phyloP scores from a whole-genome alignment of 2,113 vertebrate species.

The Esox niger region DNA sequence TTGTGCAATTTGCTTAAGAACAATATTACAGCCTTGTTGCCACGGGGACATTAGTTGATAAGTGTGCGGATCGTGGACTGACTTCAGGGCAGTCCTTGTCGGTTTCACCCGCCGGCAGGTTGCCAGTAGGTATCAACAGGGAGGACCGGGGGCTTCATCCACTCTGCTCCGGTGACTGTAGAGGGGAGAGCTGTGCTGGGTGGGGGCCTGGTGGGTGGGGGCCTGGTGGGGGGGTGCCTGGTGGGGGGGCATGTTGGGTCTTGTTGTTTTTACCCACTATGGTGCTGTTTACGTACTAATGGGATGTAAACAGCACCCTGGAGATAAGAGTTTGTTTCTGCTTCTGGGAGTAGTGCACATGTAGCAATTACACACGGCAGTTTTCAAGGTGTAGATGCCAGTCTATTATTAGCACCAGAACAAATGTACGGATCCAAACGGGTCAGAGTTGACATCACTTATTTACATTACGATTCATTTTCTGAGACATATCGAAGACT shows the following conservation, averaged over 20 bases:
- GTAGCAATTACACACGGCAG: constrained; percentile 42
- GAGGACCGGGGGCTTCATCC: constrained; percentile 50
- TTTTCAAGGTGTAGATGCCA: constrained; percentile 25
- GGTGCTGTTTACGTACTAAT: constrained; percentile 66
- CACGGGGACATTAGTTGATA: constrained; percentile 55
- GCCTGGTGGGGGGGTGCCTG: constrained; percentile 60
- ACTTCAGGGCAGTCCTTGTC: constrained; percentile 46
- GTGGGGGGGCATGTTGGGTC: constrained; percentile 56
- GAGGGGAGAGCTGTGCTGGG: constrained; percentile 59
- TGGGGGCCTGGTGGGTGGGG: constrained; percentile 55
- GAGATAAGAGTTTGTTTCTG: constrained; percentile 25
- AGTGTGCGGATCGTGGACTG: constrained; percentile 58
- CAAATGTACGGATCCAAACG: constrained; percentile 48
- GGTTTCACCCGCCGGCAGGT: constrained; percentile 52
- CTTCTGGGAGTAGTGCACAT: constrained; percentile 11
- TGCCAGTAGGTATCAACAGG: constrained; percentile 51
- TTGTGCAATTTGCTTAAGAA: constrained; percentile 63
- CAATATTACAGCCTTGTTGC: too few species aligned
- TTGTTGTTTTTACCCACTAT: constrained; percentile 57
- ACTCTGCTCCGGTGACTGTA: constrained; percentile 46
- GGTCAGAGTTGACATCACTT: constrained; percentile 45
- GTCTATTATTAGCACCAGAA: constrained; percentile 35
- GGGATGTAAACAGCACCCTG: constrained; percentile 20
- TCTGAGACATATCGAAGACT: too few species aligned
- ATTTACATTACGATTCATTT: too few species aligned